phyloP scores from a whole-genome alignment of 2,113 vertebrate species.

The Chaetorhynchus papuensis region DNA sequence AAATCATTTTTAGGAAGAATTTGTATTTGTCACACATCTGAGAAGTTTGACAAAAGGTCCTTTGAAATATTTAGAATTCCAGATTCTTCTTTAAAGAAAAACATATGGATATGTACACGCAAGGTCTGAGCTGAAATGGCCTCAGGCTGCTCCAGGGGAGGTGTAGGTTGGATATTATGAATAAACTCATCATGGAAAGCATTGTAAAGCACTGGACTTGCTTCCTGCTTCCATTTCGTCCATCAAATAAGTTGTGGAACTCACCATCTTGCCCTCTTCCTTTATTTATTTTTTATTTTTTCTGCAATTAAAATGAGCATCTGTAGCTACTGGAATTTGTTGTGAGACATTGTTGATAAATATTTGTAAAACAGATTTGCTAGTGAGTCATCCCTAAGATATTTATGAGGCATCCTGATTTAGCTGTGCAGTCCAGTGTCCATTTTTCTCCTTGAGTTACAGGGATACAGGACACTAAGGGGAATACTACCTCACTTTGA shows the following conservation, averaged over 20 bases:
- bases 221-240: neutral
- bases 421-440: neutral
- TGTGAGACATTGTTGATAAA: neutral
- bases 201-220: neutral
- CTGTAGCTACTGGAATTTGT: neutral
- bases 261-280: neutral
- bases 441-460: neutral
- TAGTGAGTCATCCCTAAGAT: neutral
- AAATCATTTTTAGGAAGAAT: neutral
- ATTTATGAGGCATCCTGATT: neutral
- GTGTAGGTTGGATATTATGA: neutral
- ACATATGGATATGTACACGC: rapidly evolving
- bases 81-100: neutral
- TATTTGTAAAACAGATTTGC: neutral
- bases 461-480: neutral
- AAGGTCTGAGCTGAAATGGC: neutral
- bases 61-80: neutral
- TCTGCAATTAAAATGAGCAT: neutral
- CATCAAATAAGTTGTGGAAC: neutral
- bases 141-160: neutral
- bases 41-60: neutral
- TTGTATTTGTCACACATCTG: neutral
- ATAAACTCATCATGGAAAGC: neutral
- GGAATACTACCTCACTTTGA: neutral
- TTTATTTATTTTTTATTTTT: neutral